A percentile compares a stretch with the other conserved stretches of the same genome.
Evolutionary conservation across 2,797 vertebrate species (phyloP).

Genomic region (Esox masquinongy): DNA sequence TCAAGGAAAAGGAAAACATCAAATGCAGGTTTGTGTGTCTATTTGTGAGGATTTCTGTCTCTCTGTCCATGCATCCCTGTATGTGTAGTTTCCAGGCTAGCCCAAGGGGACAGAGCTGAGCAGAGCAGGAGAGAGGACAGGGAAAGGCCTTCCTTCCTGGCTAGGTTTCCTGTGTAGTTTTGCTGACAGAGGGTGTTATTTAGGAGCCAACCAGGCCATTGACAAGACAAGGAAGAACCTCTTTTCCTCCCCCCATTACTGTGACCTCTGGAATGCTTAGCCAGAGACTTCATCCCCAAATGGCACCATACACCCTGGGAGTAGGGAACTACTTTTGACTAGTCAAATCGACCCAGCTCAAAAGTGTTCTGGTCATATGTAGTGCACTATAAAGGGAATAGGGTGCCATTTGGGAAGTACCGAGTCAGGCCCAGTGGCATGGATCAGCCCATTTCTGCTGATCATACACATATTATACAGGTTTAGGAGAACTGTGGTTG

Average conservation of each 20-base stretch:
- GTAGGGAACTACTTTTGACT: background rate
- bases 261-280: conserved; percentile 20
- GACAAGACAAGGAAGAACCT: conserved; percentile 22
- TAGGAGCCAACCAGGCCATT: conserved; percentile 47
- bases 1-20: too few species aligned
- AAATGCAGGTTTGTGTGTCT: too few species aligned
- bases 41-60: too few species aligned
- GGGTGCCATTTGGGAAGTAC: background rate
- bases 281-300: background rate
- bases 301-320: background rate
- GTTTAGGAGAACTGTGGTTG: background rate
- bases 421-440: background rate
- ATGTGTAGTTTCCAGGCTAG: background rate
- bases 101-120: conserved; percentile 7
- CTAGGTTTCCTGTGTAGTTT: conserved; percentile 62
- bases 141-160: conserved; percentile 74
- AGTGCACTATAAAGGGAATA: background rate
- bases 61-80: too few species aligned
- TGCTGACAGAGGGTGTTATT: conserved; percentile 70
- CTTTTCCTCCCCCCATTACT: conserved; percentile 28
- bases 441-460: background rate
- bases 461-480: background rate
- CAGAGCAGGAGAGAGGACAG: conserved; percentile 36
- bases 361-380: background rate
- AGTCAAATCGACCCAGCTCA: background rate